Evolutionary conservation across 2,113 vertebrate species (phyloP), one percentile per base, ranked within the genome.

Genomic region (Vidua chalybeata): DNA sequence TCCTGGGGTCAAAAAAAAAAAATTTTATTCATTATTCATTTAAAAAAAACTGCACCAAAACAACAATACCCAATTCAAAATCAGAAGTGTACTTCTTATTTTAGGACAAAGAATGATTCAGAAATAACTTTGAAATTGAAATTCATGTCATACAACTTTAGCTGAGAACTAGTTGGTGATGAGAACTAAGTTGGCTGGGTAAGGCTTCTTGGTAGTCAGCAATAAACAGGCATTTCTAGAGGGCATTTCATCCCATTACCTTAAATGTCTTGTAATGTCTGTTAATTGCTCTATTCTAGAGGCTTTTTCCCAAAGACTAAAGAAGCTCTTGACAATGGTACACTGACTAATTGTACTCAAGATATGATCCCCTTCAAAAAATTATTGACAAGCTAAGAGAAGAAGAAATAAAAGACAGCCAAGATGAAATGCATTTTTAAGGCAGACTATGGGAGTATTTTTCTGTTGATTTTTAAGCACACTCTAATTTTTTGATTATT

Each of bases 371-470:
- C 20, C 20, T 82, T 68, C 2, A 49, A 48, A 81, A 79, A 49
- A 74, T 31, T 77, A 63, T 66, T 54, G 13, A 49, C 11, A 62
- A 83, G 4, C 4, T 64, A 56, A 68, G 15, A 37, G 22, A 39
- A 82, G 33, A 28, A 73, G 12, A 77, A 87, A 72, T 48, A 76
- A 51, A 82, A 71, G 6, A 24, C 5, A 26, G 2, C 46, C 9
- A 28, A 83, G 5, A 23, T 9, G 6, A 77, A 69, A 75, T 51
- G 3, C 1, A 23, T 61, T 61, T 5, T 58, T 72, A 63, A 72
- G 9, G 5, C 6, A 5, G 4, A 54, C 8, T 28, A 4, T 4
- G 16, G 6, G 10, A 17, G n/a, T 19, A 41, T 5, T 27, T 14
- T 58, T 46, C 13, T 54, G 20, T 41, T 58, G 18, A 13, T 75